Evolutionary conservation across 2,797 vertebrate species (phyloP).

Genomic region (Halcyon leucocephala): DNA sequence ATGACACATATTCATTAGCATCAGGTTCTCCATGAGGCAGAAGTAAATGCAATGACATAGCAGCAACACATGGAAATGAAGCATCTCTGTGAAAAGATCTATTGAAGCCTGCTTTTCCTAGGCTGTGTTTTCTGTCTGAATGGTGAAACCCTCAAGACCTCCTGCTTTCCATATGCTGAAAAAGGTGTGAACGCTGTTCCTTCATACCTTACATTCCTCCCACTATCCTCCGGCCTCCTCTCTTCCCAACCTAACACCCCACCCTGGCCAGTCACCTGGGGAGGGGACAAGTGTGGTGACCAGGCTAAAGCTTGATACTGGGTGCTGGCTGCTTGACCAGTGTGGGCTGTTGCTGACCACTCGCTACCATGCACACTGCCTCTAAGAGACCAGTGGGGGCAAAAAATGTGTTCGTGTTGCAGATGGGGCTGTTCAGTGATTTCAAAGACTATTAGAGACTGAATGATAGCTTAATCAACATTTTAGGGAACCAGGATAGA

Average conservation of each 20-base stretch:
- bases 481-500: background rate
- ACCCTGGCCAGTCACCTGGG: too few species aligned
- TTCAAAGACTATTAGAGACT: background rate
- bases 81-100: background rate
- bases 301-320: background rate
- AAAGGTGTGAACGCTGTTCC: background rate
- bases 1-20: background rate
- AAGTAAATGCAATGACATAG: background rate
- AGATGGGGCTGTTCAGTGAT: background rate
- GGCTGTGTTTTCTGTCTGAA: background rate
- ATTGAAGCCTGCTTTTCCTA: background rate
- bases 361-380: fast-evolving
- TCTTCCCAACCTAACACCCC: fast-evolving
- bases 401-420: background rate
- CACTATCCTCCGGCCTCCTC: background rate
- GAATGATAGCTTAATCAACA: background rate
- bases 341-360: background rate
- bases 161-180: background rate
- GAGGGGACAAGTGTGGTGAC: background rate
- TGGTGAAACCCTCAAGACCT: background rate
- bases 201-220: background rate
- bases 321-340: background rate
- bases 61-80: background rate
- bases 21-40: background rate
- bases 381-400: background rate